Evolutionary conservation across 1,140 invertebrate genomes (phyloP), one percentile per base, ranked within the genome.

Genomic region (Plodia interpunctella): DNA sequence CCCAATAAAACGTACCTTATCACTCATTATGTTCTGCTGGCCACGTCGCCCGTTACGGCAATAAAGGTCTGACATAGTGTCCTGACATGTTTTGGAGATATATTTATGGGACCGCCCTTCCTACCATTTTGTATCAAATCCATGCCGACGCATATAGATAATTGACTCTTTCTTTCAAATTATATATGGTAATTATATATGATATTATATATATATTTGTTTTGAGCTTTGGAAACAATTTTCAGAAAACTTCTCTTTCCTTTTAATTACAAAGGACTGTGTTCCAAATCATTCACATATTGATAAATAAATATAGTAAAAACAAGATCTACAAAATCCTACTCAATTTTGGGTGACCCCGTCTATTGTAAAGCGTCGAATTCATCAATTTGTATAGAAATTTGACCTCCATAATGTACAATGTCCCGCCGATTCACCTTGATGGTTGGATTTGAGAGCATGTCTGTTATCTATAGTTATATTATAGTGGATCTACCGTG

Each of bases 341-440:
- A 20, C 18, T 25, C 11, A 53, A 21, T 20, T n/a, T 15, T 21
- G 0, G 4, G 21, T 53, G 21, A 53, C 51, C 51, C 51, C 51
- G 51, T 25, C 13, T 53, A 53, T 53, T 53, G 13, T 53, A n/a
- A 5, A 25, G 13, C 21, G 21, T 57, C 21, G 21, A 49, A 50
- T 67, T 57, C 59, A 25, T 63, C 61, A 68, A 63, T 64, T 57
- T 13, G 50, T 55, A 35, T 32, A 44, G 52, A 54, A 60, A 64
- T 68, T 68, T 62, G 62, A 53, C 51, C 55, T 61, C 50, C 56
- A 58, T 56, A 62, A 35, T 51, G 57, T 56, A 57, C 59, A 68
- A 62, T 72, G 68, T 69, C 66, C 63, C 60, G 32, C n/a, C 62
- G 62, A 59, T 63, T 77, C 72, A 77, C 74, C 72, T 77, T 77